These are phyloP conservation scores for Leucosticte australis DNA, from an alignment of 2,113 vertebrate species.

Conservation along the genomic window DNA sequence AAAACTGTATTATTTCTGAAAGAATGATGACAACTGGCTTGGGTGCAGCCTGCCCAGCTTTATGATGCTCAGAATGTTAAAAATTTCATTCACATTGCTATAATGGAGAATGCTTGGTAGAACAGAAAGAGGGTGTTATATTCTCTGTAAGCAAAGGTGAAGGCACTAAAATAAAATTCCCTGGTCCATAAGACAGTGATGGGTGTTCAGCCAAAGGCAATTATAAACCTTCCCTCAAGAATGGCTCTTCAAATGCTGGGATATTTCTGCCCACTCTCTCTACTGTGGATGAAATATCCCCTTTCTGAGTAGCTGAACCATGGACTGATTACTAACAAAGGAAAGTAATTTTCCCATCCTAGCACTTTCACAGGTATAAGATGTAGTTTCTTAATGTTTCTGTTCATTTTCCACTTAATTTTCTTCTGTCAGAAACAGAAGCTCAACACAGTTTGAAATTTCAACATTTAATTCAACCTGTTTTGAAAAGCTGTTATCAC, in stretches of 20 bases:
- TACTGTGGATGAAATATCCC: not conserved
- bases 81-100: not conserved
- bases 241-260: not conserved
- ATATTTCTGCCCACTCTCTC: not conserved
- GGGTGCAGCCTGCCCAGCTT: not conserved
- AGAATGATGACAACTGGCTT: not conserved
- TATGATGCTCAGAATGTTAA: not conserved
- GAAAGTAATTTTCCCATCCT: not conserved
- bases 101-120: not conserved
- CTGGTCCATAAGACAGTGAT: not conserved
- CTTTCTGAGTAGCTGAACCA: not conserved
- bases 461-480: conserved; percentile 13
- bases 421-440: conserved; percentile 13
- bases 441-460: not conserved
- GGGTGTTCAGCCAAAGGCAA: not conserved
- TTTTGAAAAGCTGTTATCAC: conserved; percentile 27
- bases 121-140: not conserved
- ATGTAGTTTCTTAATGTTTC: not conserved
- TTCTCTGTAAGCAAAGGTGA: not conserved
- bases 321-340: not conserved
- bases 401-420: conserved; percentile 5
- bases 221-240: not conserved
- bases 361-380: not conserved
- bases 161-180: not conserved
- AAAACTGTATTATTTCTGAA: not conserved